phyloP scores from a whole-genome alignment of 2,113 vertebrate genomes.

The Calidris pugnax region DNA sequence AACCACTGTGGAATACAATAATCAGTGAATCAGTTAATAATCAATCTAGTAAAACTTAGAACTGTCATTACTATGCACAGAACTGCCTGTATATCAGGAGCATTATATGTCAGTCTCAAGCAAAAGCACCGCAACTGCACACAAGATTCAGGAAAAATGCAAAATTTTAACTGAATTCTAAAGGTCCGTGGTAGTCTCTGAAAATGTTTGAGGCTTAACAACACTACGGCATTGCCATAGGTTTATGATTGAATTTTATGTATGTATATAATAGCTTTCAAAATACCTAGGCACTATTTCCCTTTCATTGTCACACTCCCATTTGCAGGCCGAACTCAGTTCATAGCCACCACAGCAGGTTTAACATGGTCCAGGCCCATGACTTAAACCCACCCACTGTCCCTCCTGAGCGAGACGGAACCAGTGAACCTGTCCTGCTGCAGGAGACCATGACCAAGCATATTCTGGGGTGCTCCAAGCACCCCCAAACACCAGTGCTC shows the following conservation, averaged over 20 bases:
- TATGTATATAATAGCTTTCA: background rate
- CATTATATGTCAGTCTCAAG: background rate
- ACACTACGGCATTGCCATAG: accelerated
- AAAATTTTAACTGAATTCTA: background rate
- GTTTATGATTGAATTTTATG: background rate
- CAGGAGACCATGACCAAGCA: background rate
- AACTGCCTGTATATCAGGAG: background rate
- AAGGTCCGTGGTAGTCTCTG: background rate
- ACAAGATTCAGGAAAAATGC: background rate
- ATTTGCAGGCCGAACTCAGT: background rate
- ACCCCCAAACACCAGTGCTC: background rate
- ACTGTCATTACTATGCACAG: background rate
- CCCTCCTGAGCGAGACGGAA: background rate
- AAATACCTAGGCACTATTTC: background rate
- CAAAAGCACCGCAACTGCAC: background rate
- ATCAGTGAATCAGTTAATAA: background rate
- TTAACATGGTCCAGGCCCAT: background rate
- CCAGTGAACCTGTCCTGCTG: background rate
- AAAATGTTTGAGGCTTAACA: background rate
- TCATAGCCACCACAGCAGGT: background rate
- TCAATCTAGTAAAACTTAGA: background rate
- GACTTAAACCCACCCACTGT: background rate
- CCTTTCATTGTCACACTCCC: background rate
- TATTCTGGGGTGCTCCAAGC: background rate
- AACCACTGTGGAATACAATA: background rate